Conservation (phyloP, 35 echinoderm and acorn worm species). For the Holothuria glaberrima region DNA sequence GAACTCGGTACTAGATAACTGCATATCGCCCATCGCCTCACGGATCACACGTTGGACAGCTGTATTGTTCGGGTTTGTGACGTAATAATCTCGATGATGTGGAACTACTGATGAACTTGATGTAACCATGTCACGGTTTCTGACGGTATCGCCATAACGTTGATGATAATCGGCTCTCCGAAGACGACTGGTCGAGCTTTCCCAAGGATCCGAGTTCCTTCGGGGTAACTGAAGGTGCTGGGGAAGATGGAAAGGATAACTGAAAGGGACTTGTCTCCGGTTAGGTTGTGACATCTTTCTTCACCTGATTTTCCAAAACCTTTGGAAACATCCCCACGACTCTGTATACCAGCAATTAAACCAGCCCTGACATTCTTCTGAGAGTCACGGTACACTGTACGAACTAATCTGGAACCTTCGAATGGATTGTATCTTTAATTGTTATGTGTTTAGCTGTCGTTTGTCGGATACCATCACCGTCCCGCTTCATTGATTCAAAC, state of each 20-base stretch:
- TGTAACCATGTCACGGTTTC: constrained; percentile 12
- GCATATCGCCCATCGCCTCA: constrained; percentile 22
- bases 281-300: too few relatives aligned
- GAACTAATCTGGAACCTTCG: too few relatives aligned
- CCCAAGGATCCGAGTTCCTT: constrained; percentile 33
- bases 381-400: too few relatives aligned
- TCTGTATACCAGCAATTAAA: too few relatives aligned
- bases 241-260: constrained; percentile 48
- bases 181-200: constrained; percentile 12
- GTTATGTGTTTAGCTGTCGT: too few relatives aligned
- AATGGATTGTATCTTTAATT: too few relatives aligned
- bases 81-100: constrained; percentile 54
- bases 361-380: too few relatives aligned
- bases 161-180: not conserved
- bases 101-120: constrained; percentile 7
- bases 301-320: too few relatives aligned
- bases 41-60: not conserved
- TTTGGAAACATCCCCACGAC: too few relatives aligned
- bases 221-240: not conserved
- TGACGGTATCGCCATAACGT: constrained; percentile 21
- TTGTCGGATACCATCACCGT: not conserved
- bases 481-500: not conserved
- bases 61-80: not conserved
- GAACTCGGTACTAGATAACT: constrained; percentile 44
- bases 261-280: constrained; percentile 37